phyloP scores from a whole-genome alignment of 2,797 vertebrate genomes.

The Clamator glandarius region DNA sequence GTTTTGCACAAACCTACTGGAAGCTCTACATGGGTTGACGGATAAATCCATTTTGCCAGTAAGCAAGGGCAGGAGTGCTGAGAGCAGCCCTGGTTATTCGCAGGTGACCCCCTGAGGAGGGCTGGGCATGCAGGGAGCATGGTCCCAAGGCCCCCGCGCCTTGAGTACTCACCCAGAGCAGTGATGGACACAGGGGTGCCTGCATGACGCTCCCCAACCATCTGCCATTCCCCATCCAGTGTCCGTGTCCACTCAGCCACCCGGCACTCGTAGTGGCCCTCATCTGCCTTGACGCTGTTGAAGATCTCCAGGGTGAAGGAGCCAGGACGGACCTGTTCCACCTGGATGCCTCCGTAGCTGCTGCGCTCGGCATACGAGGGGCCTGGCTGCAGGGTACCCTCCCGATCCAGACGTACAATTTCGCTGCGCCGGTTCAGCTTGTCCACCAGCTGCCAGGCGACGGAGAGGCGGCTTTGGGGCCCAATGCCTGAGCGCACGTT shows the following conservation, averaged over 20 bases:
- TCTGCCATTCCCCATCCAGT: slow-evolving; percentile 87
- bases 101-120: background rate
- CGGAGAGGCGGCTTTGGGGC: slow-evolving; percentile 82
- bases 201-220: slow-evolving; percentile 86
- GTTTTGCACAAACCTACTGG: background rate
- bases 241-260: slow-evolving; percentile 82
- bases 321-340: slow-evolving; percentile 80
- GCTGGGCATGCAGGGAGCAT: fast-evolving
- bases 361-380: slow-evolving; percentile 77
- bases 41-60: background rate
- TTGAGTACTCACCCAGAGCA: slow-evolving; percentile 85
- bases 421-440: slow-evolving; percentile 81
- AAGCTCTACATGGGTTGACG: background rate
- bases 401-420: slow-evolving; percentile 86
- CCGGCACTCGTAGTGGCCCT: slow-evolving; percentile 82
- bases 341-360: slow-evolving; percentile 78
- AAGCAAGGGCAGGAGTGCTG: background rate
- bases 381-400: slow-evolving; percentile 78
- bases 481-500: slow-evolving; percentile 79
- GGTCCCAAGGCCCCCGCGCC: background rate
- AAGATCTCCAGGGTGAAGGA: slow-evolving; percentile 81
- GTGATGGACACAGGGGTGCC: slow-evolving; percentile 85
- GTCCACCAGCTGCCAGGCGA: slow-evolving; percentile 89
- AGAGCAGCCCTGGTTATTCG: background rate
- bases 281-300: slow-evolving; percentile 79